Percentiles rank a stretch among this genome's conserved stretches.
phyloP scores from a whole-genome alignment of 2,888 invertebrate genomes.

The Cremastinae sp. region DNA sequence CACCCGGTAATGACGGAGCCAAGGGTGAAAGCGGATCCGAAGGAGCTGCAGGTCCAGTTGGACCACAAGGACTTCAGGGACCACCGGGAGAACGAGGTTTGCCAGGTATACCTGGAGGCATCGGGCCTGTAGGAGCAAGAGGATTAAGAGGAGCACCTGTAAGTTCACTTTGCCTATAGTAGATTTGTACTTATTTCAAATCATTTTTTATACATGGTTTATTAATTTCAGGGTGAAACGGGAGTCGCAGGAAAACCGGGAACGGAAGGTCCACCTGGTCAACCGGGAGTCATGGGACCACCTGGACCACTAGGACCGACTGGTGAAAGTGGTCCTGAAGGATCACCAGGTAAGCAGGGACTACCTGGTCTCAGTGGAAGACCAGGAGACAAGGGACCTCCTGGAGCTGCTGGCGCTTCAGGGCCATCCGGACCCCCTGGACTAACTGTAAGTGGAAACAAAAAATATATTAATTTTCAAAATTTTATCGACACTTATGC shows the following conservation, averaged over 20 bases:
- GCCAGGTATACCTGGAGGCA: constrained; percentile 84
- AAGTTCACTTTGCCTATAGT: constrained; percentile 62
- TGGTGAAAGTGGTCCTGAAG: constrained; percentile 85
- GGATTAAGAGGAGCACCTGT: constrained; percentile 85
- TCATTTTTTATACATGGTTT: background rate
- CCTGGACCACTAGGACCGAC: constrained; percentile 85
- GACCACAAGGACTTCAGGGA: constrained; percentile 87
- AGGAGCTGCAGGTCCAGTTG: constrained; percentile 86
- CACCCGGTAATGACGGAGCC: constrained; percentile 86
- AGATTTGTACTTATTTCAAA: background rate
- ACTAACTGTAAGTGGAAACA: constrained; percentile 82
- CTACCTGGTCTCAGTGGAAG: constrained; percentile 87
- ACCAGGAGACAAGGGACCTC: constrained; percentile 89
- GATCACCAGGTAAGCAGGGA: constrained; percentile 86
- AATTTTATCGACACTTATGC: too few relatives aligned
- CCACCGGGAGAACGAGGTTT: constrained; percentile 86
- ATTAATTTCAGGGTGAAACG: constrained; percentile 83
- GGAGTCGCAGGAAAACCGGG: constrained; percentile 88
- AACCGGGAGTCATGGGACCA: constrained; percentile 84
- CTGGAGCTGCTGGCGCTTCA: constrained; percentile 84
- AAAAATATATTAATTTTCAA: too few relatives aligned
- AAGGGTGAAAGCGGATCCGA: constrained; percentile 89
- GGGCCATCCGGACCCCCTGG: constrained; percentile 87
- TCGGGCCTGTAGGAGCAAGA: constrained; percentile 84
- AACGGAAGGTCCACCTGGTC: constrained; percentile 87